Base-by-base conservation (phyloP, 2,797 vertebrate species). In the Rallus crepitans region DNA sequence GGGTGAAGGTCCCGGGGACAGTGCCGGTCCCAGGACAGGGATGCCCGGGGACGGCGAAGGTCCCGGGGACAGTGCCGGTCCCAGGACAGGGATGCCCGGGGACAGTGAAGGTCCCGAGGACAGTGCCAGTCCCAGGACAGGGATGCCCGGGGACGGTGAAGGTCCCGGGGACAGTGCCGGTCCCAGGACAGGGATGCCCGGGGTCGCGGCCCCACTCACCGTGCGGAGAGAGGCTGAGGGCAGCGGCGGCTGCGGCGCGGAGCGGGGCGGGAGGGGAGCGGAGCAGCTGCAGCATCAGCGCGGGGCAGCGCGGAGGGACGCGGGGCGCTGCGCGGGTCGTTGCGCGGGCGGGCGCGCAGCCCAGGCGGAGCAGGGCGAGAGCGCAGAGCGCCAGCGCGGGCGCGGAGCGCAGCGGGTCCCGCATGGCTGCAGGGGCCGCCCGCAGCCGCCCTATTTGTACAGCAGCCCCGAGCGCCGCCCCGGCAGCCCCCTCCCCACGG, bases 211-310 rank as follows among this genome's bases (percentile, higher is more conserved):
- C 20, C 24, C 50, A 96, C 96, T 93, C 98, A 99, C 99, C 98
- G 97, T 97, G 98, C 21, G 98, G 98, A 52, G 95, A 96, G 42
- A 99, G 94, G 93, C 98, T 99, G 14, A 99, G 75, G 35, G 99
- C 97, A 3, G 98, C 98, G 82, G 88, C 30, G 97, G 85, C 16
- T 71, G 85, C 64, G 82, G 90, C 84, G 96, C 97, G 25, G 84
- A 96, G 42, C 48, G 70, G 87, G 47, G 64, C 31, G 91, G 81
- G 68, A 33, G 87, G 53, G 14, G 98, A 95, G 82, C 97, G 98
- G 91, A 99, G 99, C 59, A 99, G 97, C 94, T 99, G 98, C 98
- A 99, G 98, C 99, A 99, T 99, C 97, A 99, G 47, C 94, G 95
- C 21, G 98, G 93, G 93, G 3, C 95, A 89, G 85, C 84, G 92